Percentiles rank a stretch among this genome's conserved stretches.
These are phyloP conservation scores for Pollenia labialis DNA, from an alignment of 2,888 invertebrate genomes.

Conservation along the genomic window DNA sequence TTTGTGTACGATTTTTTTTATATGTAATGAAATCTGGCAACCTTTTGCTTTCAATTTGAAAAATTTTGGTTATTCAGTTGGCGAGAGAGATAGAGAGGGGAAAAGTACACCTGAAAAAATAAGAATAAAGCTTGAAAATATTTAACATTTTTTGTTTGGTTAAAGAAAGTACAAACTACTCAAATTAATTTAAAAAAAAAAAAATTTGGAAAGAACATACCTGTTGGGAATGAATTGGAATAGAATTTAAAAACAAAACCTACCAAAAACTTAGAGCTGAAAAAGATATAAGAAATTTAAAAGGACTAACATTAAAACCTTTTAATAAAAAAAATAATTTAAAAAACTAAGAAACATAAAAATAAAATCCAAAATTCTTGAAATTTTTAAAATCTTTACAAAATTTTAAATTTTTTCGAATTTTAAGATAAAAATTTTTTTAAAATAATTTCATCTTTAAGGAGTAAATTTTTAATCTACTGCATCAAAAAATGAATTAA, in stretches of 20 bases:
- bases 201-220: constrained; percentile 43
- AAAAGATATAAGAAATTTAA: not conserved
- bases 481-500: too few relatives aligned
- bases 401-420: too few relatives aligned
- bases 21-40: constrained; percentile 68
- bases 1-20: constrained; percentile 24
- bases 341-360: too few relatives aligned
- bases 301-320: too few relatives aligned
- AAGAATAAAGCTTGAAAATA: constrained; percentile 45
- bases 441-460: too few relatives aligned
- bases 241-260: not conserved
- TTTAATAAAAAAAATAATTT: too few relatives aligned
- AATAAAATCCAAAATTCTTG: too few relatives aligned
- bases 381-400: too few relatives aligned
- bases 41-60: constrained; percentile 39
- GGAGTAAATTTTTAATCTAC: too few relatives aligned
- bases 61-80: constrained; percentile 18
- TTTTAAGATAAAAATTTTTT: too few relatives aligned
- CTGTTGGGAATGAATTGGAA: constrained; percentile 32
- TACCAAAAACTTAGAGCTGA: constrained; percentile 9
- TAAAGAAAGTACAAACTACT: constrained; percentile 22
- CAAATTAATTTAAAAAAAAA: constrained; percentile 23
- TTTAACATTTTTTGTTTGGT: constrained; percentile 11
- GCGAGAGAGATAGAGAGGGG: not conserved
- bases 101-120: constrained; percentile 59